A percentile compares a stretch with the other conserved stretches of the same genome.
Conservation (phyloP, 1,140 invertebrate genomes). For the Potamilus streckersoni region DNA sequence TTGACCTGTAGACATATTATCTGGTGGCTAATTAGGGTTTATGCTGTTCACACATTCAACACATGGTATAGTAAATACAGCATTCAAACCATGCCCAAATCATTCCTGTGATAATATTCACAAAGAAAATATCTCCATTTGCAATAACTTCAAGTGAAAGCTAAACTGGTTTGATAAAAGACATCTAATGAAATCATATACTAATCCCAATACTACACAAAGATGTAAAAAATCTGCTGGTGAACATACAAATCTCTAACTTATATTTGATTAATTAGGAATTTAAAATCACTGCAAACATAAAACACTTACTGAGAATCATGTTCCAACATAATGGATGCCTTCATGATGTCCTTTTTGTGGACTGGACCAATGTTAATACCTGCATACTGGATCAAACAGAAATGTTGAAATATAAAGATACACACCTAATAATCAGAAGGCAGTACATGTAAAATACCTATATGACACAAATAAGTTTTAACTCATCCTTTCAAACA, state of each 20-base stretch:
- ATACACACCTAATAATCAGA: not conserved
- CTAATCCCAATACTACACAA: too few species aligned
- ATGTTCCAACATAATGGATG: slow-evolving; percentile 98
- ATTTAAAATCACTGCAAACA: not conserved
- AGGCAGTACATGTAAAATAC: not conserved
- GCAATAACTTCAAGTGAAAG: too few species aligned
- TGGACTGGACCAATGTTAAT: slow-evolving; percentile 99
- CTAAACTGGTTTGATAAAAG: too few species aligned
- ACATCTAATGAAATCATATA: too few species aligned
- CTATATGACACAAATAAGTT: not conserved
- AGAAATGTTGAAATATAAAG: not conserved
- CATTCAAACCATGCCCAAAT: too few species aligned
- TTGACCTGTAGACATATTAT: too few species aligned
- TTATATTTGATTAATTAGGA: not conserved
- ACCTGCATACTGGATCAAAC: slow-evolving; percentile 88
- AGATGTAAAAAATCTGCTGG: too few species aligned
- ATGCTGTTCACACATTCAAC: too few species aligned
- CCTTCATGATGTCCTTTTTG: slow-evolving; percentile 99
- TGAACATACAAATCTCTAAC: not conserved
- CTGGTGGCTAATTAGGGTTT: too few species aligned
- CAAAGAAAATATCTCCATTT: too few species aligned
- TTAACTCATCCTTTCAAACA: not conserved
- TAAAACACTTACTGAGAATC: slow-evolving; percentile 88
- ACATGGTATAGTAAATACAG: too few species aligned
- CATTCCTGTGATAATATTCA: too few species aligned